Base-by-base conservation (phyloP, 2,113 vertebrate species). In the Corvus hawaiiensis region DNA sequence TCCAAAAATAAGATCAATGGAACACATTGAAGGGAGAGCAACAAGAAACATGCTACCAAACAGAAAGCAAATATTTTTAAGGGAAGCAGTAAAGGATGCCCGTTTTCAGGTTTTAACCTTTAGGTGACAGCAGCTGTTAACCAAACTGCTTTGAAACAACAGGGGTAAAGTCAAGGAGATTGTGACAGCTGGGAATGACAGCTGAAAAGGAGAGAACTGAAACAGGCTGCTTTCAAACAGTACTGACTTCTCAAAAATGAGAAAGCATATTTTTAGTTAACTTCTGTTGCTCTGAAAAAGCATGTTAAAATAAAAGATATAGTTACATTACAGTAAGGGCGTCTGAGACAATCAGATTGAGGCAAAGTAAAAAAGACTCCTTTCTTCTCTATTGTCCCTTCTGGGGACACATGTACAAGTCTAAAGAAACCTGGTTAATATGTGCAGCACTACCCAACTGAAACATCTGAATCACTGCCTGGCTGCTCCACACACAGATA, bases 151-250 rank as follows among this genome's bases (percentile, higher is more conserved):
- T 87, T 91, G 54, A 77, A 95, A 89, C 74, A 95, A 93, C 62
- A 87, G 54, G 54, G 77, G 67, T 83, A 91, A 91, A 91, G 71
- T 91, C 84, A 93, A 66, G 56, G 71, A 95, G 72, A 74, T 5
- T 80, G 72, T 93, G 95, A 93, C 95, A 96, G 93, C 95, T 97
- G 95, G 90, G 93, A 96, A 91, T 85, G 95, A 96, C 94, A 97
- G 94, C 93, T 96, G 96, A 94, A 93, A 93, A 96, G 91, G 82
- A 93, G 62, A 76, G 87, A 96, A 96, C 71, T 93, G 95, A 96
- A 96, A 91, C 87, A 95, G 90, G 51, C 55, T 91, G 91, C 91
- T 91, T 94, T 90, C 75, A 90, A 95, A 94, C 68, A 90, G 56
- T 59, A 82, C 37, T 89, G 76, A 79, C 81, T 93, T 66, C 77